Base-by-base conservation (phyloP, 1,140 invertebrate genomes). In the Brachystomella parvula region DNA sequence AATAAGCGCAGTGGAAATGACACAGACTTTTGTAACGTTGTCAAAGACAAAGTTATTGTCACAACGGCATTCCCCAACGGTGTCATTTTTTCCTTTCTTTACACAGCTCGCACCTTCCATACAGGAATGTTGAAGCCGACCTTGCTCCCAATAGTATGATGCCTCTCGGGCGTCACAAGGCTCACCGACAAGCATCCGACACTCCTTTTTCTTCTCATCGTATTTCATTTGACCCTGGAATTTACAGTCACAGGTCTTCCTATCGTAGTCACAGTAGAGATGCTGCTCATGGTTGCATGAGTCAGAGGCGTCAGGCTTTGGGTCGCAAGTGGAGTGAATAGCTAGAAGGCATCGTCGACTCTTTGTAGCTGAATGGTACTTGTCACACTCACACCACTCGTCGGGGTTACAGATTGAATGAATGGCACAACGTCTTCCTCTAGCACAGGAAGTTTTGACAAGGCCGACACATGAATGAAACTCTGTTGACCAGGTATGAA, bases 141-240 rank as follows among this genome's bases (percentile, higher is more conserved):
- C 6, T 24, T 6, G 35, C 6, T 57, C 21, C 6, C 53, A 9
- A 24, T 21, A 57, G n/a, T 21, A 9, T 57, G 53, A 47, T 21
- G 44, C 21, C 6, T 57, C 21, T 21, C 6, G 12, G 6, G 53
- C n/a, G 53, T 57, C 53, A 29, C 53, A 57, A 21, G n/a, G n/a
- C n/a, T 57, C 28, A 12, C 53, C 21, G 12, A 57, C 53, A 12
- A 57, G 53, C 53, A 57, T 57, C 21, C 53, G 53, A 29, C 53
- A 57, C 53, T 57, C n/a, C 12, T 29, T 29, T 12, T 12, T 6
- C 21, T 57, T 21, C 53, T 57, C 28, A 29, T 12, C 6, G 21
- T 57, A 57, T 21, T 12, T 57, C 53, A 57, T 57, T 29, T 57
- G 53, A 12, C 28, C 28, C 6, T 6, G 53, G 21, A 57, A 24